Evolutionary conservation across 2,113 vertebrate species (phyloP).

Genomic region (Callochromis pleurospilus): DNA sequence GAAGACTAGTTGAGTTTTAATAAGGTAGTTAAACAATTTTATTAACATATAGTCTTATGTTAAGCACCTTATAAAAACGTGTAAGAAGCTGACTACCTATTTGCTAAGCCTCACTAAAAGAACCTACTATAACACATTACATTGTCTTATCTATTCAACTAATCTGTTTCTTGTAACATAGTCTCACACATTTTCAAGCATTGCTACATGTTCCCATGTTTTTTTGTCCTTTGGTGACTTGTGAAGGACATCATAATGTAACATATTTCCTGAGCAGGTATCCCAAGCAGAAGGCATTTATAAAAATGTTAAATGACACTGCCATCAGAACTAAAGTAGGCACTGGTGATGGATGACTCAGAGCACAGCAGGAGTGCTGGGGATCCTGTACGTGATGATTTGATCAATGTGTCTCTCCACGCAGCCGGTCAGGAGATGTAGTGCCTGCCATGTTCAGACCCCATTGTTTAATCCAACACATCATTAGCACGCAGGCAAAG

Average conservation of each 20-base stretch:
- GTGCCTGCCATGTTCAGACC: slow-evolving; percentile 4
- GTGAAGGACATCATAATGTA: slow-evolving; percentile 14
- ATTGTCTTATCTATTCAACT: background rate
- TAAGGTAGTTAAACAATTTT: background rate
- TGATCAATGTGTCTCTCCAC: slow-evolving; percentile 49
- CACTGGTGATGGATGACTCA: slow-evolving; percentile 32
- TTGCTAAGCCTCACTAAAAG: background rate
- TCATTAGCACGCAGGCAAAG: slow-evolving; percentile 43
- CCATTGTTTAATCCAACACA: slow-evolving; percentile 38
- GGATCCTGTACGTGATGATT: slow-evolving; percentile 24
- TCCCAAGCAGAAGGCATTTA: slow-evolving; percentile 20
- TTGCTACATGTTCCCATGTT: background rate
- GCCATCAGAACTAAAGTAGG: slow-evolving; percentile 2
- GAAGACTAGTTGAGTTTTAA: background rate
- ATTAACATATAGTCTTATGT: background rate
- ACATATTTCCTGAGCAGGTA: background rate
- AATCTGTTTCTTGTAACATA: background rate
- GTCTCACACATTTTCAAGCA: background rate
- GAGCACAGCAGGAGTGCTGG: slow-evolving; percentile 6
- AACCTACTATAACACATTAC: background rate
- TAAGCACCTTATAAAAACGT: background rate
- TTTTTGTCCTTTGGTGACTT: background rate
- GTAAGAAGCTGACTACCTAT: background rate
- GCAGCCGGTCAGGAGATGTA: slow-evolving; percentile 25
- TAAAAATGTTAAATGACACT: slow-evolving; percentile 43